Evolutionary conservation across 1,140 invertebrate genomes (phyloP).

Genomic region (Grapholita molesta): DNA sequence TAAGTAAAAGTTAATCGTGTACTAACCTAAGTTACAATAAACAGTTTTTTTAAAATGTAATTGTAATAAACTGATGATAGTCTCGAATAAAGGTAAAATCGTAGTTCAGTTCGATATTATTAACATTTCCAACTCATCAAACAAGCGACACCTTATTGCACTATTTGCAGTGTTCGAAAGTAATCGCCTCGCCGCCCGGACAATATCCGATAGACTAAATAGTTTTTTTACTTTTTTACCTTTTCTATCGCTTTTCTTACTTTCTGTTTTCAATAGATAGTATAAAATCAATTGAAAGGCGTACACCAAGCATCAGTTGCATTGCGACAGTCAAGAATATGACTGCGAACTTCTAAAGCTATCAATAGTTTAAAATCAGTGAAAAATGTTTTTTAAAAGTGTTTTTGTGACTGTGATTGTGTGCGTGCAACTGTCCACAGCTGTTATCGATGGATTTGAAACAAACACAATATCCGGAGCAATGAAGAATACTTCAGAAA

Average conservation of each 20-base stretch:
- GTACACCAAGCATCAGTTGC: constrained; percentile 46
- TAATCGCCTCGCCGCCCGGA: constrained; percentile 36
- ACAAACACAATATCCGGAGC: constrained; percentile 28
- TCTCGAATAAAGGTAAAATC: too few relatives aligned
- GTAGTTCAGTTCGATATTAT: neutral
- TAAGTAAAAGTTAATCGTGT: too few relatives aligned
- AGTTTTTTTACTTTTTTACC: constrained; percentile 53
- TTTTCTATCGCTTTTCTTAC: constrained; percentile 37
- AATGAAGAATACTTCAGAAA: constrained; percentile 43
- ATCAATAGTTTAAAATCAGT: constrained; percentile 32
- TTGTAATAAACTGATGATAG: too few relatives aligned
- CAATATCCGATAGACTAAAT: constrained; percentile 41
- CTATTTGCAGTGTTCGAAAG: constrained; percentile 41
- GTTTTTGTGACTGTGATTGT: constrained; percentile 38
- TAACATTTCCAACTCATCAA: neutral
- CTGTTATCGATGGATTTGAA: constrained; percentile 34
- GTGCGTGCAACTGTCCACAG: constrained; percentile 25
- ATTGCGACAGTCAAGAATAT: constrained; percentile 40
- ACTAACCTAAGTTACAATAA: too few relatives aligned
- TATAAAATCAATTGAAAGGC: constrained; percentile 61
- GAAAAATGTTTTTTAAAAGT: constrained; percentile 55
- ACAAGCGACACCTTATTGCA: neutral
- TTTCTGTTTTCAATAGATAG: constrained; percentile 47
- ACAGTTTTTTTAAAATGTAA: too few relatives aligned
- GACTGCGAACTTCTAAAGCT: constrained; percentile 27